These are phyloP conservation scores for Polylopha cassiicola DNA, from an alignment of 2,888 invertebrate genomes.

Conservation along the genomic window DNA sequence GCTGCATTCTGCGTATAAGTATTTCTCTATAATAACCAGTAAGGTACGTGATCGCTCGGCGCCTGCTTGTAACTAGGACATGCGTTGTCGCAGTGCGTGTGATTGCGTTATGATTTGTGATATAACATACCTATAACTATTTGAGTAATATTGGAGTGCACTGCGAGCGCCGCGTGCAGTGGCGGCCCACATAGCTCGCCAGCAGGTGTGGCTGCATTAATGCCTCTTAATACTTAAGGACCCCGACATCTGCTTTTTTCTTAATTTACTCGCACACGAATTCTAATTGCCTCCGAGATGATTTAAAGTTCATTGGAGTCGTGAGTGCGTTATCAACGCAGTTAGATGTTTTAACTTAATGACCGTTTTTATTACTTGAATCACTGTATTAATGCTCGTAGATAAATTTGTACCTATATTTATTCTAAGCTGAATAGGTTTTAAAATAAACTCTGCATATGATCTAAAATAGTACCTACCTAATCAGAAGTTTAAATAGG, in stretches of 20 bases:
- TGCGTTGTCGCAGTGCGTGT: conserved; percentile 60
- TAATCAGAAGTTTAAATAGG: too few relatives aligned
- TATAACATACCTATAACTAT: too few relatives aligned
- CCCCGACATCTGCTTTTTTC: conserved; percentile 69
- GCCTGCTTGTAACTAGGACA: conserved; percentile 69
- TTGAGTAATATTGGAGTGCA: too few relatives aligned
- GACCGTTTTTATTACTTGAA: conserved; percentile 35
- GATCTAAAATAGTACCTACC: too few relatives aligned
- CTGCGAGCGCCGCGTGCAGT: conserved; percentile 53
- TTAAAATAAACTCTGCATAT: conserved; percentile 6
- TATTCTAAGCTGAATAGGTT: conserved; percentile 11
- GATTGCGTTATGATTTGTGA: conserved; percentile 66
- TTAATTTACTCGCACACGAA: conserved; percentile 58
- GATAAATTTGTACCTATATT: conserved; percentile 21
- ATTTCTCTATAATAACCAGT: conserved; percentile 40
- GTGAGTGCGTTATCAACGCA: conserved; percentile 26
- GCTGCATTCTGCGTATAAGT: conserved; percentile 37
- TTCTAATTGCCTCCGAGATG: conserved; percentile 55
- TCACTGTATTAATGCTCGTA: conserved; percentile 31
- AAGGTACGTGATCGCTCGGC: conserved; percentile 33
- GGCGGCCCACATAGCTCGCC: conserved; percentile 41
- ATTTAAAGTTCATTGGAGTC: conserved; percentile 44
- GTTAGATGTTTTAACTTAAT: conserved; percentile 34
- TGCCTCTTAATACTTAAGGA: conserved; percentile 55
- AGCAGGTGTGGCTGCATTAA: conserved; percentile 33